Evolutionary conservation across 2,113 vertebrate genomes (phyloP).

Genomic region (Monopterus albus): DNA sequence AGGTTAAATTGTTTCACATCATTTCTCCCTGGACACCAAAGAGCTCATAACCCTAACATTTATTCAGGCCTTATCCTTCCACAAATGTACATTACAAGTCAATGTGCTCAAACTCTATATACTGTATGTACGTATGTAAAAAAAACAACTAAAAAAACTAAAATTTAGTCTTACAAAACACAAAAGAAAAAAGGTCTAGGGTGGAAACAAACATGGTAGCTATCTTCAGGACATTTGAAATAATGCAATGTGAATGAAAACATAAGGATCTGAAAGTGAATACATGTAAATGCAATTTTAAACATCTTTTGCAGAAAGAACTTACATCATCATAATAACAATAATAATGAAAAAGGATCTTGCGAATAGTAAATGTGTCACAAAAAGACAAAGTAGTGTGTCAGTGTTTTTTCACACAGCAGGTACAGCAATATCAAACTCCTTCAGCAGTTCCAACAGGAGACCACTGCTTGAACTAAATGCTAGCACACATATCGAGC

Average conservation of each 20-base stretch:
- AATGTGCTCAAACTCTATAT: conserved; percentile 45
- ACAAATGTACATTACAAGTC: conserved; percentile 59
- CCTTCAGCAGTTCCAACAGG: conserved; percentile 61
- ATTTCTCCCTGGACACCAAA: conserved; percentile 51
- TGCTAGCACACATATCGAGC: conserved; percentile 73
- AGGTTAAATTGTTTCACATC: conserved; percentile 60
- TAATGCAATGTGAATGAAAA: conserved; percentile 50
- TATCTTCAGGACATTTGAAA: conserved; percentile 55
- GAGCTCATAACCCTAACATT: conserved; percentile 42
- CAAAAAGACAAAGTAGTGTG: conserved; percentile 75
- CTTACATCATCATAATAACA: conserved; percentile 52
- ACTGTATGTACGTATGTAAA: conserved; percentile 41
- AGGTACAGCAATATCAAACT: conserved; percentile 74
- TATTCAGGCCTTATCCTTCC: conserved; percentile 58
- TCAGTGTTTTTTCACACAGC: conserved; percentile 66
- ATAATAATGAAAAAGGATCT: conserved; percentile 46
- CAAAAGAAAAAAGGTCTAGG: conserved; percentile 59
- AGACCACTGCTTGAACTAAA: conserved; percentile 74
- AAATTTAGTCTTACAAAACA: conserved; percentile 67
- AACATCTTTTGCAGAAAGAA: conserved; percentile 35
- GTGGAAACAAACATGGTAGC: conserved; percentile 56
- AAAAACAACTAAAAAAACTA: conserved; percentile 64
- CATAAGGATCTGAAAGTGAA: conserved; percentile 15
- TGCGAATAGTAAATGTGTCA: conserved; percentile 71
- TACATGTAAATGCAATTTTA: conserved; percentile 34